Evolutionary conservation across 2,888 invertebrate species (phyloP), one percentile per base, ranked within the genome.

Genomic region (Polyploca ridens): DNA sequence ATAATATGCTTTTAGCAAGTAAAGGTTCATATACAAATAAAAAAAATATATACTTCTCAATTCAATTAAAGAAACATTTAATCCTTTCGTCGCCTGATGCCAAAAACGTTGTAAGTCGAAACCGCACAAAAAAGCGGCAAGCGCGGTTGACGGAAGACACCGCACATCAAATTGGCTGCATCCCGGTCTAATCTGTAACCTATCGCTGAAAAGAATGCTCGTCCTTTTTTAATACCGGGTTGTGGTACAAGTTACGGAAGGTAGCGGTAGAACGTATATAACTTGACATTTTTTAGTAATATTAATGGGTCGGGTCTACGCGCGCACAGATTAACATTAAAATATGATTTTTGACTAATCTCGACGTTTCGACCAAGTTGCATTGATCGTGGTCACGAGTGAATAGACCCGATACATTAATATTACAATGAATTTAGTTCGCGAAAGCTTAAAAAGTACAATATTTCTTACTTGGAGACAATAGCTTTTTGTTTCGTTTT

Each of bases 141-240:
- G 64, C 71, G 79, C 75, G 86, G 87, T 86, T 88, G 90, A 88
- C 90, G 89, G 90, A 90, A 90, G 88, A 90, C 82, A 82, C 82
- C 85, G 78, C 87, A 83, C 89, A 85, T 88, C 89, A 88, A 89
- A 90, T 90, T 87, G 89, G 86, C 88, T 85, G 86, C 88, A 83
- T 82, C 84, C 79, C 84, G 82, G 83, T 87, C 89, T 93, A 93
- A 93, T 93, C 93, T 91, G 93, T 90, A 91, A 93, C 88, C 91
- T 93, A 93, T 93, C 91, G 87, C 85, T 86, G 85, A 86, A 90
- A 88, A 88, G 84, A 85, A 89, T 85, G 87, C 85, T 82, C 82
- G 80, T 86, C 80, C 84, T 91, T 92, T 91, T 91, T 91, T 90
- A 87, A 89, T 87, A 78, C 76, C 69, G 74, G 76, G 61, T 64